A percentile compares a stretch with the other conserved stretches of the same genome.
phyloP scores from a whole-genome alignment of 2,113 vertebrate species.

The Melozone crissalis region DNA sequence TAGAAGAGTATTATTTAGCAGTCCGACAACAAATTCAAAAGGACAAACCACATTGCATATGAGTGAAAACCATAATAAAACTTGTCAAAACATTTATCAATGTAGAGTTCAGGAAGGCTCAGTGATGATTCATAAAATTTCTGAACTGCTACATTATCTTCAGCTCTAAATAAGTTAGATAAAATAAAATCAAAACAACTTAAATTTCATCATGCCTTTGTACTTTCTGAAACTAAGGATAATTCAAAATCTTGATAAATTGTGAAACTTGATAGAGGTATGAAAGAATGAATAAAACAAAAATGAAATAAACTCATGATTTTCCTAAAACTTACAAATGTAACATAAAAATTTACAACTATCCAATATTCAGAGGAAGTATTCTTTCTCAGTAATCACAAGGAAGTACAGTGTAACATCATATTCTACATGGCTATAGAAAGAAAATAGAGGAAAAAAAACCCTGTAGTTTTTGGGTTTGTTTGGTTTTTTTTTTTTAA shows the following conservation, averaged over 20 bases:
- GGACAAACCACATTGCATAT: background rate
- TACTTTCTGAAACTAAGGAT: background rate
- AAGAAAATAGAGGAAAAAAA: background rate
- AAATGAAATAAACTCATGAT: background rate
- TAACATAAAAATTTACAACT: background rate
- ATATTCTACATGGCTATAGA: background rate
- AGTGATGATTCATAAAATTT: background rate
- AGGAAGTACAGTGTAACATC: background rate
- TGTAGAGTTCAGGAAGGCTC: background rate
- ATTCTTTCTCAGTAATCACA: background rate
- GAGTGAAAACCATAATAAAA: background rate
- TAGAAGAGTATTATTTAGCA: background rate
- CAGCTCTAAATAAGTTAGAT: background rate
- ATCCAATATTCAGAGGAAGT: background rate
- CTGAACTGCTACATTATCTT: background rate
- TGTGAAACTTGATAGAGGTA: background rate
- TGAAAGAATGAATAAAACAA: fast-evolving
- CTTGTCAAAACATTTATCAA: background rate
- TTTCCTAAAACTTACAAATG: background rate
- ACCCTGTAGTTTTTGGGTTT: too few species aligned
- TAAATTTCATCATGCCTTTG: background rate
- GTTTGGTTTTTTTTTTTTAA: too few species aligned
- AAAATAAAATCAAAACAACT: background rate
- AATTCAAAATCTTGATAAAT: background rate
- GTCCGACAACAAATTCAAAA: background rate